phyloP scores from a whole-genome alignment of 2,888 invertebrate genomes.

The Phlogophora meticulosa region DNA sequence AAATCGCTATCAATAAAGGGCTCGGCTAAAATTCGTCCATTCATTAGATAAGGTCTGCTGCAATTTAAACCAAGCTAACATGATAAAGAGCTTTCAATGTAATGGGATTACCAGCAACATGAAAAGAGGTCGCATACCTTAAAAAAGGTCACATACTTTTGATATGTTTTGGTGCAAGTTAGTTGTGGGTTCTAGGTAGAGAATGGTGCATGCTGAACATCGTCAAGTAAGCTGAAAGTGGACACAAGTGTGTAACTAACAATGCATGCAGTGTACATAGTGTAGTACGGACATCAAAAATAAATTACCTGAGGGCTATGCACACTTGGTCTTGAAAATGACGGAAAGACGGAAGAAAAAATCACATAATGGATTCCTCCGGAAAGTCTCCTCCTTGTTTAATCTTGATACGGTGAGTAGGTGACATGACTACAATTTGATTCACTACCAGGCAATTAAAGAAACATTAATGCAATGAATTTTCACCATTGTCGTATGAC shows the following conservation, averaged over 20 bases:
- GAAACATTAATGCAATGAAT: conserved; percentile 56
- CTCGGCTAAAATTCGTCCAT: conserved; percentile 84
- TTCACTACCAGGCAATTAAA: conserved; percentile 40
- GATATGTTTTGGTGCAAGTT: conserved; percentile 89
- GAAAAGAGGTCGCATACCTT: conserved; percentile 78
- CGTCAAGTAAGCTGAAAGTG: conserved; percentile 86
- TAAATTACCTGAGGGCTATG: conserved; percentile 84
- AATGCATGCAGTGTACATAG: conserved; percentile 91
- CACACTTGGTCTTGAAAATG: conserved; percentile 87
- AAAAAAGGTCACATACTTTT: conserved; percentile 78
- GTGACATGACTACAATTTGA: conserved; percentile 69
- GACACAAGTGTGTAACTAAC: conserved; percentile 91
- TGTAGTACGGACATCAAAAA: conserved; percentile 84
- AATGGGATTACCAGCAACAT: conserved; percentile 78
- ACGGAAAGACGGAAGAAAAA: conserved; percentile 91
- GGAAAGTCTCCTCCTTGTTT: conserved; percentile 97
- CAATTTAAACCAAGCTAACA: conserved; percentile 86
- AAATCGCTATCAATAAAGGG: conserved; percentile 89
- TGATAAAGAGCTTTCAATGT: conserved; percentile 83
- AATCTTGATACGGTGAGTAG: conserved; percentile 96
- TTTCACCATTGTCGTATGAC: conserved; percentile 66
- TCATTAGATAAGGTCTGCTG: conserved; percentile 87
- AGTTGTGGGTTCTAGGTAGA: conserved; percentile 90
- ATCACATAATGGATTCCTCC: conserved; percentile 94
- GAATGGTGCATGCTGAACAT: conserved; percentile 89